Base-by-base conservation (phyloP, 2,113 vertebrate genomes). In the Gymnobelideus leadbeateri region DNA sequence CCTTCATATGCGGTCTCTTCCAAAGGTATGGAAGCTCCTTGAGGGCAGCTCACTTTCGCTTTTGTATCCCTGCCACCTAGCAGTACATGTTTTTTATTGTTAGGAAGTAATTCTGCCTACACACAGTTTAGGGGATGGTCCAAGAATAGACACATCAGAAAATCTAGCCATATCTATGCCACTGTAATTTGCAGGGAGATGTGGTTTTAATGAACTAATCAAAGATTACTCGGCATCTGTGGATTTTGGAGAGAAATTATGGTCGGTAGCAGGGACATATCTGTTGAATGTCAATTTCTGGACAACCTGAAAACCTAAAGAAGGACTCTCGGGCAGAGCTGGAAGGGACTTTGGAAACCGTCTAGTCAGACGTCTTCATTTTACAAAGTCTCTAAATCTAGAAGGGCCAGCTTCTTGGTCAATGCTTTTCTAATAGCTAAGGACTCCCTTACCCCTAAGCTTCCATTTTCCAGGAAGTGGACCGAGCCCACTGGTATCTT, bases 401-500 rank as follows among this genome's bases (percentile, higher is more conserved):
- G 25, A 6, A 52, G 68, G 91, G 46, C 49, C 21, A 51, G 0
- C 11, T 10, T 31, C 23, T 50, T n/a, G 7, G 23, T 10, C 23
- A 68, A 14, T 14, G 50, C 1, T 52, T 51, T 21, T 90, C 16
- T 31, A 46, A 51, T 53, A n/a, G 0, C 25, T 0, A 9, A 19
- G 84, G 89, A 28, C 37, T 8, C 77, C 28, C 16, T 14, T n/a
- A 3, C 49, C 0, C 51, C 21, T 11, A 23, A 8, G 3, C 23
- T 2, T 0, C 43, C 19, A 3, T 4, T n/a, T 57, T 37, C 23
- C 3, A 0, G 8, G 11, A 10, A 12, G 16, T 21, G 47, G 10
- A 23, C 10, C 2, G 21, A 25, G 1, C 0, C 43, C 52, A 19
- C 21, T 0, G 51, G 0, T 84, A 43, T 3, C 53, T 10, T 1